A percentile compares a stretch with the other conserved stretches of the same genome.
Evolutionary conservation across 2,113 vertebrate species (phyloP).

Genomic region (Leucosticte australis): DNA sequence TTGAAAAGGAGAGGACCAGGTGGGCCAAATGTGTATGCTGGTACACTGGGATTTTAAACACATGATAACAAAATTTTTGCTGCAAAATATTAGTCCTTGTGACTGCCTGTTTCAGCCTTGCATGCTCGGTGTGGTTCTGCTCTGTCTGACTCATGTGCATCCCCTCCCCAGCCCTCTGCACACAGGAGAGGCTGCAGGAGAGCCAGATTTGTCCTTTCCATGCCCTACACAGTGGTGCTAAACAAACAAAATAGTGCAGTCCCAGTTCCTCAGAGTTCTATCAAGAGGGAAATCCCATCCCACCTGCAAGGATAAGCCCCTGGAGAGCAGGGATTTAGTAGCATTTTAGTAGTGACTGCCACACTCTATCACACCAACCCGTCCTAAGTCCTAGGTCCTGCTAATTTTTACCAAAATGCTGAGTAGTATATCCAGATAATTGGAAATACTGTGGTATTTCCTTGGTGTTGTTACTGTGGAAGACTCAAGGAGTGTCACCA

Average conservation of each 20-base stretch:
- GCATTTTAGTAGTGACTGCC: neutral
- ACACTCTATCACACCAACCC: neutral
- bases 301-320: neutral
- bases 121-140: neutral
- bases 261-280: rapidly evolving
- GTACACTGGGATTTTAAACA: neutral
- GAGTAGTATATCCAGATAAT: neutral
- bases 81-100: rapidly evolving
- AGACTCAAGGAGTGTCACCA: neutral
- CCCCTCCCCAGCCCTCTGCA: neutral
- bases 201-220: neutral
- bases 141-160: neutral
- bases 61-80: neutral
- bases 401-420: neutral
- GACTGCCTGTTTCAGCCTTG: neutral
- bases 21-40: neutral
- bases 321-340: neutral
- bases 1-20: neutral
- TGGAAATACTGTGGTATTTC: neutral
- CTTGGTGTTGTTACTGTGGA: neutral
- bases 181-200: neutral
- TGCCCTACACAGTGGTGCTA: neutral
- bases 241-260: neutral
- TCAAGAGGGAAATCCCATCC: neutral
- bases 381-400: neutral